Base-by-base conservation (phyloP, 2,113 vertebrate genomes). In the Hyaena hyaena region DNA sequence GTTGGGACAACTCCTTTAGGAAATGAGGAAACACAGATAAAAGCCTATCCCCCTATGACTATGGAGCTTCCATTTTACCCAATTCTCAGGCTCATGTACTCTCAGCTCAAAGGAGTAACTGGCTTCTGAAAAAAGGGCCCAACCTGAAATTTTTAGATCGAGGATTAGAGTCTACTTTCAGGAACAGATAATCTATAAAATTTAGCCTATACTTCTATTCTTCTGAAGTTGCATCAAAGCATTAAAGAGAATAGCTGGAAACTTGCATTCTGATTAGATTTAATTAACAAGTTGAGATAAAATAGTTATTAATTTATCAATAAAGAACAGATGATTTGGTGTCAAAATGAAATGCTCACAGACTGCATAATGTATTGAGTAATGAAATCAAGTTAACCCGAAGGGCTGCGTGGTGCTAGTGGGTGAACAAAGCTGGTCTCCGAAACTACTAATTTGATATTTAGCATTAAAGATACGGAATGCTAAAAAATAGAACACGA, bases 231-330 rank as follows among this genome's bases (percentile, higher is more conserved):
- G 28, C 43, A 61, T 31, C 43, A 82, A 90, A 69, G 58, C 63
- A 90, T 9, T 63, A n/a, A 48, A 94, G 79, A 93, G 24, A 80
- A 33, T 74, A 71, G 1, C 26, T 88, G 33, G 61, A 74, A 86
- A 79, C 2, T 33, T 50, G 39, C 43, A 77, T 50, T 93, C 39
- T 73, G 53, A 50, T 39, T 76, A 86, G 39, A 95, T 50, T 91
- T 69, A 88, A 77, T 45, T 61, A 79, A 90, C 43, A 97, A 45
- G 35, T 50, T 84, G 66, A 94, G 48, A 55, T 45, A 92, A 73
- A 76, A 85, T 45, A 63, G 68, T 81, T 53, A 76, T 12, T 66
- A 68, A 35, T 55, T 93, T 76, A 63, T 35, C 74, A 92, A 10
- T 43, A 90, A 79, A 28, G 69, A 53, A 65, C 21, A 85, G 63